Conservation (phyloP, 1,140 invertebrate species). For the Pseudomyrmex gracilis region DNA sequence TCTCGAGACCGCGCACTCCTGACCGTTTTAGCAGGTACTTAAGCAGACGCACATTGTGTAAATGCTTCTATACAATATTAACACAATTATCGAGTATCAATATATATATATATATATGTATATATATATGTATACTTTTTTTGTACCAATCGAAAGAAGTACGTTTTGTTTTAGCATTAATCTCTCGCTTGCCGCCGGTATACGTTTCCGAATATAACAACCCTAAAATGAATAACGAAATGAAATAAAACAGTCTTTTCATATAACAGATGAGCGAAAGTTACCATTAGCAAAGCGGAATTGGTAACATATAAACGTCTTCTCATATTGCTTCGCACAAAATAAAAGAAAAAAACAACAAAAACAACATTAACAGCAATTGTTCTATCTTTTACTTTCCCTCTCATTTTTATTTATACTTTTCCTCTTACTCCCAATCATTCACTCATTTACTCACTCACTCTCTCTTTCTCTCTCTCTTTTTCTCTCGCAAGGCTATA, state of each 20-base stretch:
- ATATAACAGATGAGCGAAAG: constrained; percentile 45
- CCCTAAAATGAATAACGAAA: constrained; percentile 35
- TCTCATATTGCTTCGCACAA: constrained; percentile 64
- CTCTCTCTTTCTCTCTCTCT: background rate
- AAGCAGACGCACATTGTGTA: constrained; percentile 75
- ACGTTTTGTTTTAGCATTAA: constrained; percentile 48
- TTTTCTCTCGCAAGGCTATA: constrained; percentile 13
- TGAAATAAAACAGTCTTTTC: constrained; percentile 53
- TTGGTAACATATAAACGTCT: constrained; percentile 62
- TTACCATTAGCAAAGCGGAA: constrained; percentile 35
- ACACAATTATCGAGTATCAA: constrained; percentile 82
- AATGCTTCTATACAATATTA: constrained; percentile 82
- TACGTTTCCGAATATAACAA: constrained; percentile 34
- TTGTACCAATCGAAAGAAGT: constrained; percentile 72
- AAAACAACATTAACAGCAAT: constrained; percentile 85
- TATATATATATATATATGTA: constrained; percentile 76
- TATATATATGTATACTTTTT: constrained; percentile 68
- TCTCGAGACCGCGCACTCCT: constrained; percentile 65
- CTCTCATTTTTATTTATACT: background rate
- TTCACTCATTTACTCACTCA: background rate
- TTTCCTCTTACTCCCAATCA: background rate
- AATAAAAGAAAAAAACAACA: constrained; percentile 84
- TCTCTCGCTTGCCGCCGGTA: constrained; percentile 30
- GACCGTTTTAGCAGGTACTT: constrained; percentile 76
- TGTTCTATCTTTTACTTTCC: constrained; percentile 54